Evolutionary conservation across 2,113 vertebrate species (phyloP), one percentile per base, ranked within the genome.

Genomic region (Boulengeromyrus knoepffleri): DNA sequence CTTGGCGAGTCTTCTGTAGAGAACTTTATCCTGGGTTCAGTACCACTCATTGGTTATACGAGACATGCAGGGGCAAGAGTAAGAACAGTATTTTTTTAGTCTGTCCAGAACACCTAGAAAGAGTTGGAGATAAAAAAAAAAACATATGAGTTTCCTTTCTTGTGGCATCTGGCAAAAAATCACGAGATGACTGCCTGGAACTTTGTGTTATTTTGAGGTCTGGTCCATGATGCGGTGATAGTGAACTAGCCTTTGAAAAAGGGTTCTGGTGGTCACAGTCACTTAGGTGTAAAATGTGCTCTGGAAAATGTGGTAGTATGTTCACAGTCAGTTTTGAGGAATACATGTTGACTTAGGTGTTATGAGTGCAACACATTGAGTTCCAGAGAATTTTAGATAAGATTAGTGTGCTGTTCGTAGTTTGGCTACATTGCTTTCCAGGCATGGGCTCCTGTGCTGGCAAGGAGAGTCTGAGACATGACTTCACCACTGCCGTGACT

Each of bases 401-500:
- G 27, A 52, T 7, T 62, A n/a, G 53, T 66, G 56, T 66, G 36
- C 19, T 62, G 77, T 46, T 46, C 19, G n/a, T n/a, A 85, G 42
- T n/a, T 27, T 47, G 27, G 49, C 53, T 66, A 12, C n/a, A 36
- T 24, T 36, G 9, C 50, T 13, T 31, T 42, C 49, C 9, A 13
- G 10, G 8, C 19, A 10, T 21, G 80, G 84, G 58, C 89, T 74
- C 53, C 89, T 42, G 53, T 85, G 56, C 56, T 87, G 56, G 89
- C 56, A 87, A 15, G 6, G 17, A 49, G 47, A 31, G 83, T 9
- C 42, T 66, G 56, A 90, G 89, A 90, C 84, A 42, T 85, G 85
- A 90, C 85, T 58, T 90, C 89, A 87, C 53, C 19, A 27, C 56
- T 49, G 58, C 84, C 3, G 89, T 49, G 84, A 87, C 42, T 49